A percentile compares a stretch with the other conserved stretches of the same genome.
Evolutionary conservation across 2,113 vertebrate genomes (phyloP).

Genomic region (Xyrauchen texanus): DNA sequence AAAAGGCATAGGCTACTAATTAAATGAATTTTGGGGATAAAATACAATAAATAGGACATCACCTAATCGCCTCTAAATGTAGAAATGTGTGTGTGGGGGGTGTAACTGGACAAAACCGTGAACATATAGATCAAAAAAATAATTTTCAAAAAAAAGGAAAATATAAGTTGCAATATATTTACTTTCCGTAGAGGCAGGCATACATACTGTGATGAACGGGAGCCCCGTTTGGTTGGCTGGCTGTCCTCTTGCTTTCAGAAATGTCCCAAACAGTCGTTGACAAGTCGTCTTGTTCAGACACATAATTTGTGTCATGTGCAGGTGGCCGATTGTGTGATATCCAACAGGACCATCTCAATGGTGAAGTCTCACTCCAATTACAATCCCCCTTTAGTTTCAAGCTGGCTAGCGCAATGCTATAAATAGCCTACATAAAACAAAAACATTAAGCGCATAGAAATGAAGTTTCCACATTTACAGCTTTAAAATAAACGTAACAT

Average conservation of each 20-base stretch:
- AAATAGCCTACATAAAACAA: constrained; percentile 59
- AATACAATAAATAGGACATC: too few species aligned
- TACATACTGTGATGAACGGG: constrained; percentile 39
- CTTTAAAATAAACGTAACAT: neutral
- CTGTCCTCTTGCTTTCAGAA: constrained; percentile 43
- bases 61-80: too few species aligned
- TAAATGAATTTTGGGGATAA: too few species aligned
- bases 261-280: constrained; percentile 43
- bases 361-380: constrained; percentile 61
- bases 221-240: constrained; percentile 38
- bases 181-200: constrained; percentile 14
- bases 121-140: too few species aligned
- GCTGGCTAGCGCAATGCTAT: constrained; percentile 61
- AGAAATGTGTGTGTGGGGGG: too few species aligned
- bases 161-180: neutral
- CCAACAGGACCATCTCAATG: constrained; percentile 56
- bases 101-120: too few species aligned
- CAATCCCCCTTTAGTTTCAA: constrained; percentile 71
- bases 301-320: constrained; percentile 63
- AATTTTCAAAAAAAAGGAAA: neutral
- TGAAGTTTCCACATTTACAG: neutral
- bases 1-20: too few species aligned
- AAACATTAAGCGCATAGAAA: constrained; percentile 11
- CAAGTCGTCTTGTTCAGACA: constrained; percentile 32
- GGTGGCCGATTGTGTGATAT: constrained; percentile 68